A percentile compares a stretch with the other conserved stretches of the same genome.
phyloP scores from a whole-genome alignment of 2,888 invertebrate species.

The Tipula helvola region DNA sequence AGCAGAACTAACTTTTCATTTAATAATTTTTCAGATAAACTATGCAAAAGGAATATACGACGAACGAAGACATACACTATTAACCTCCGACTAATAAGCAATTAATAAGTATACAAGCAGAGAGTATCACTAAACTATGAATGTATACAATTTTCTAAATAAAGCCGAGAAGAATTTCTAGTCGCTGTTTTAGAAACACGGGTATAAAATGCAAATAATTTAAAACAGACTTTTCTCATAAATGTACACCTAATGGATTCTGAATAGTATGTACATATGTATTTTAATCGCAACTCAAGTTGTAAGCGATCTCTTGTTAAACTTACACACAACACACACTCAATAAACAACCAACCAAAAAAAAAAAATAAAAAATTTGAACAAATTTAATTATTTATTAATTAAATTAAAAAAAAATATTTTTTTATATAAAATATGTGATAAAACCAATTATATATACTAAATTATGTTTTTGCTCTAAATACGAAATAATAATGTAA shows the following conservation, averaged over 20 bases:
- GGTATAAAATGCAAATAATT: background rate
- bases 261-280: background rate
- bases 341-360: background rate
- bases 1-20: background rate
- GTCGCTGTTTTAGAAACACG: background rate
- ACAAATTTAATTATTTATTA: background rate
- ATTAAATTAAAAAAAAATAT: background rate
- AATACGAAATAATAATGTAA: background rate
- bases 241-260: background rate
- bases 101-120: background rate
- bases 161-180: background rate
- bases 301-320: background rate
- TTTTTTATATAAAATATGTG: background rate
- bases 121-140: background rate
- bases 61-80: conserved; percentile 62
- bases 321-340: background rate
- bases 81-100: background rate
- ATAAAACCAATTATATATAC: background rate
- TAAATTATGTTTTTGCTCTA: background rate
- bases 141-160: background rate
- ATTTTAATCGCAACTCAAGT: background rate
- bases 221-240: background rate
- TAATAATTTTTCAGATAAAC: conserved; percentile 63
- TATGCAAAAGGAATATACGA: conserved; percentile 77
- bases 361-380: background rate